These are phyloP conservation scores for Drosophila anceps DNA, from an alignment of 2,888 invertebrate genomes.

Conservation along the genomic window DNA sequence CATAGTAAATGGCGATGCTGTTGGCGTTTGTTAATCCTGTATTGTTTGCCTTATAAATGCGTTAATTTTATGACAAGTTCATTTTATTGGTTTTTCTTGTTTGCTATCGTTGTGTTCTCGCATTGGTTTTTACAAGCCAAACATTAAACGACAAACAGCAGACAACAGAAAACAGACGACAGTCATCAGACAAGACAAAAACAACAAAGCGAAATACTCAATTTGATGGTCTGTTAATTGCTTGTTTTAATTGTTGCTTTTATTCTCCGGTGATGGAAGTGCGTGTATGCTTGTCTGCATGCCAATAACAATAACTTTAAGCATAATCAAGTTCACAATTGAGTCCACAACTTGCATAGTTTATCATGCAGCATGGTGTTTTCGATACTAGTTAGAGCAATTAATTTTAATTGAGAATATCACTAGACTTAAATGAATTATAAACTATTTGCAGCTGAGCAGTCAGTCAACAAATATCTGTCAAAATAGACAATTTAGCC, in stretches of 20 bases:
- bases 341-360: constrained; percentile 9
- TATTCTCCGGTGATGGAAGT: constrained; percentile 32
- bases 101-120: constrained; percentile 71
- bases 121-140: constrained; percentile 70
- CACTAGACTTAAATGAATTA: constrained; percentile 57
- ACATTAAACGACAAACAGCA: constrained; percentile 47
- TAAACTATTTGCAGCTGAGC: constrained; percentile 44
- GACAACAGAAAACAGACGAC: constrained; percentile 30
- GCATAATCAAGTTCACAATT: constrained; percentile 41
- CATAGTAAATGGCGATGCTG: constrained; percentile 24
- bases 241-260: constrained; percentile 74
- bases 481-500: background rate
- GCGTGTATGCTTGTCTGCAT: constrained; percentile 9
- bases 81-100: constrained; percentile 79
- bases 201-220: constrained; percentile 65
- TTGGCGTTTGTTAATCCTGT: constrained; percentile 73
- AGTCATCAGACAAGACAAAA: constrained; percentile 39
- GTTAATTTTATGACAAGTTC: constrained; percentile 82
- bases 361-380: constrained; percentile 8
- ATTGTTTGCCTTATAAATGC: constrained; percentile 81
- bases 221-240: constrained; percentile 79
- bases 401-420: constrained; percentile 57
- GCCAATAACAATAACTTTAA: constrained; percentile 24
- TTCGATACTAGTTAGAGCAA: constrained; percentile 23
- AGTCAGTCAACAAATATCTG: constrained; percentile 15